Evolutionary conservation across 2,888 invertebrate species (phyloP).

Genomic region (Athalia circularis): DNA sequence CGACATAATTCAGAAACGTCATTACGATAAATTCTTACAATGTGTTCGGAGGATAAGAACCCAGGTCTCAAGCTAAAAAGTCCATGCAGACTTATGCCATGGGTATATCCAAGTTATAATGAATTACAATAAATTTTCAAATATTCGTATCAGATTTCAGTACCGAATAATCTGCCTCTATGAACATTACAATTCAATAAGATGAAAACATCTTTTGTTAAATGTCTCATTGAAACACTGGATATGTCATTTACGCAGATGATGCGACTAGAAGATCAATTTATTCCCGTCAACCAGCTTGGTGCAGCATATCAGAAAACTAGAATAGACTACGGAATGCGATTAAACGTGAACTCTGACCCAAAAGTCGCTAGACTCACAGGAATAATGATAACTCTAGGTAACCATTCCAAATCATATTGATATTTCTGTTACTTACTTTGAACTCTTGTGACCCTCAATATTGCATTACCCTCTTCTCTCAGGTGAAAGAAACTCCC

Average conservation of each 20-base stretch:
- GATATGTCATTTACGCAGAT: slow-evolving; percentile 47
- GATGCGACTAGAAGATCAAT: slow-evolving; percentile 54
- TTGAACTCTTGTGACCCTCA: neutral
- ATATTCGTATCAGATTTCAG: slow-evolving; percentile 24
- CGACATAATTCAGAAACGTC: neutral
- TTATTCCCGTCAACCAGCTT: slow-evolving; percentile 53
- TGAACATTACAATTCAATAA: neutral
- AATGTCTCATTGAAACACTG: no score
- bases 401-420: slow-evolving; percentile 65
- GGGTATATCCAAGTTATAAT: slow-evolving; percentile 49
- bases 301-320: slow-evolving; percentile 57
- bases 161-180: neutral
- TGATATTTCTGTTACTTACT: neutral
- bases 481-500: slow-evolving; percentile 54
- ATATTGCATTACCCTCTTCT: neutral
- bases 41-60: slow-evolving; percentile 42
- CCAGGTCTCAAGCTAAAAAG: slow-evolving; percentile 37
- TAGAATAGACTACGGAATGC: slow-evolving; percentile 55
- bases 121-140: slow-evolving; percentile 1
- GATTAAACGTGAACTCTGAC: slow-evolving; percentile 56
- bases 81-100: slow-evolving; percentile 50
- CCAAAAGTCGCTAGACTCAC: slow-evolving; percentile 74
- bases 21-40: slow-evolving; percentile 5
- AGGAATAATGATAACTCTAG: slow-evolving; percentile 77
- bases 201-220: no score